Base-by-base conservation (phyloP, 2,113 vertebrate species). In the Tringa solitaria region DNA sequence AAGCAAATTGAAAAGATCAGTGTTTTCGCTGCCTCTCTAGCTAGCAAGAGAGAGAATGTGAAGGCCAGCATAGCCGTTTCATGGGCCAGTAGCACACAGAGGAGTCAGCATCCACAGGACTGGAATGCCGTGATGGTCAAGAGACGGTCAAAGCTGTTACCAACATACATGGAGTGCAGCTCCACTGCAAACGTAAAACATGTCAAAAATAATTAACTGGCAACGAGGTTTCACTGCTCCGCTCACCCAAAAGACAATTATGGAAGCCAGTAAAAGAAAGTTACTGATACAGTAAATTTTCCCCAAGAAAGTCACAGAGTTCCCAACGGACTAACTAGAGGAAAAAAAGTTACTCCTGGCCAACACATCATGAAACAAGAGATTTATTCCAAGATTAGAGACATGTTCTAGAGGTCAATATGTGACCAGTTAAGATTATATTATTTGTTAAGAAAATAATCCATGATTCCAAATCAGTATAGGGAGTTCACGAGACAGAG, bases 281-380 rank as follows among this genome's bases (percentile, higher is more conserved):
- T 61, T 65, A 80, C 18, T 67, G 43, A 51, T 24, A 87, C 2
- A 51, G 24, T 8, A 27, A 27, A 35, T 48, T 87, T 85, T 84
- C n/a, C 41, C 37, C 28, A 88, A 60, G 24, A 72, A 61, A 84
- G 23, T 70, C 27, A 70, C 15, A 70, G 48, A 92, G 26, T n/a
- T 77, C 13, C 4, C 53, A 69, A 8, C 0, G 0, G 33, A 73
- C 33, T 79, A 87, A 56, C 6, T 41, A 9, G 5, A 54, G 48
- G 45, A 14, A 86, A 70, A 70, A 86, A 75, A 51, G 5, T 19
- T 76, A 65, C 28, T 73, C 50, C 39, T 65, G 35, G 18, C 50
- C 41, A 33, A 53, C 14, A 33, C 18, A 12, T 35, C 12, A 59
- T 33, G 39, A 70, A 70, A 50, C 3, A 43, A 60, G 63, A 82